Evolutionary conservation across 1,140 invertebrate species (phyloP), one percentile per base, ranked within the genome.

Genomic region (Megalopta genalis): DNA sequence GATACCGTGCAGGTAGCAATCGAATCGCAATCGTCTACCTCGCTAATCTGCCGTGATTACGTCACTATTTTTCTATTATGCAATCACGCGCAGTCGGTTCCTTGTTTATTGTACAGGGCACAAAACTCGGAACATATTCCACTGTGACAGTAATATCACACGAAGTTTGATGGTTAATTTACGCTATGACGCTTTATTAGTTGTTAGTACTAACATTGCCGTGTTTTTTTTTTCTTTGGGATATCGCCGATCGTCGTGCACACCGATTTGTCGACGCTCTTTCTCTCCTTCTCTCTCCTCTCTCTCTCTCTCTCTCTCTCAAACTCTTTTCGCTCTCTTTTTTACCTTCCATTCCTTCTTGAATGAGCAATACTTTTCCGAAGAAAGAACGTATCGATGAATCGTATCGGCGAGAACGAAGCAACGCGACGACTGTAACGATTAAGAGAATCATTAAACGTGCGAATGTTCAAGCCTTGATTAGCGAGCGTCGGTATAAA

Each of bases 161-260:
- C 49, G 72, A 83, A 88, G 81, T 90, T 78, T 87, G 67, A 90
- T 81, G 83, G 86, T 87, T 88, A 89, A 87, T 86, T 32, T 67
- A 87, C 83, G 89, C 88, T 90, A 86, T 82, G 87, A 90, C 84
- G 89, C 88, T 89, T 91, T 85, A 87, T 88, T 91, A 90, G 90
- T 88, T 81, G 83, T 86, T 86, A 89, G 85, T 88, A 90, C 90
- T 91, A 91, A 91, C 89, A 90, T 86, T 82, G 89, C 88, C 73
- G 77, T 87, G 83, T 83, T 79, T 86, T 49, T 32, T 62, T 62
- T 62, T 62, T 62, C 25, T 62, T 32, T 42, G 74, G 64, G 52
- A 81, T 79, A 52, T 65, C 79, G 77, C 42, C 80, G 75, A 62
- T 64, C 83, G 76, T 78, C 76, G n/a, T 14, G 49, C 23, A 27